These are phyloP conservation scores for Sebastes diploproa DNA, from an alignment of 2,797 vertebrate species.

Conservation along the genomic window DNA sequence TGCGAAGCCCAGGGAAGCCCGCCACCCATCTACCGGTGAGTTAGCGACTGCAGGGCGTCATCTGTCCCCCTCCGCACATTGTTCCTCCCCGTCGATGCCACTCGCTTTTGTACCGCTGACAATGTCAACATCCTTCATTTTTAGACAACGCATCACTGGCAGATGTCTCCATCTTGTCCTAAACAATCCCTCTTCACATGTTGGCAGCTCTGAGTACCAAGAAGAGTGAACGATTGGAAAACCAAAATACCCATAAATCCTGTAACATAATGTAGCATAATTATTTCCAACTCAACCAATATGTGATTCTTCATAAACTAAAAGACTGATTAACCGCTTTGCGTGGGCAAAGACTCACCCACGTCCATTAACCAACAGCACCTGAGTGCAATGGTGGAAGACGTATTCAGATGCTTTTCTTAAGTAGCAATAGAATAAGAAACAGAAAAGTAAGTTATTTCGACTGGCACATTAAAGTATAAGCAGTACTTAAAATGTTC, in stretches of 20 bases:
- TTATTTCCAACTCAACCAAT: neutral
- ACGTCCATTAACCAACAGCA: neutral
- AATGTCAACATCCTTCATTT: neutral
- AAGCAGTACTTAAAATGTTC: neutral
- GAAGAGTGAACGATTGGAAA: neutral
- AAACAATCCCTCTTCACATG: neutral
- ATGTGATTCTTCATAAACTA: neutral
- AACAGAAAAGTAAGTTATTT: neutral
- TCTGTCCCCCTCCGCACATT: neutral
- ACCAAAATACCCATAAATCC: neutral
- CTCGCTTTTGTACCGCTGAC: neutral
- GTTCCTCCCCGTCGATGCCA: neutral
- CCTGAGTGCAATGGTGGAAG: neutral
- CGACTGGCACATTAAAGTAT: neutral
- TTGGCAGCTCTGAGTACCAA: neutral
- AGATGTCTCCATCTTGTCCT: constrained; percentile 6
- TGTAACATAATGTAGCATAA: neutral
- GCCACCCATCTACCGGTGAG: constrained; percentile 88
- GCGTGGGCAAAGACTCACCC: neutral
- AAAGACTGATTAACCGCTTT: neutral
- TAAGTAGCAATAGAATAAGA: neutral
- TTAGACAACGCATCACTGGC: neutral
- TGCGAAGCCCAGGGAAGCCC: constrained; percentile 94
- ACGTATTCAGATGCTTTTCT: neutral
- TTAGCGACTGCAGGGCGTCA: neutral